Conservation (phyloP, 2,113 vertebrate genomes). For the Malurus melanocephalus region DNA sequence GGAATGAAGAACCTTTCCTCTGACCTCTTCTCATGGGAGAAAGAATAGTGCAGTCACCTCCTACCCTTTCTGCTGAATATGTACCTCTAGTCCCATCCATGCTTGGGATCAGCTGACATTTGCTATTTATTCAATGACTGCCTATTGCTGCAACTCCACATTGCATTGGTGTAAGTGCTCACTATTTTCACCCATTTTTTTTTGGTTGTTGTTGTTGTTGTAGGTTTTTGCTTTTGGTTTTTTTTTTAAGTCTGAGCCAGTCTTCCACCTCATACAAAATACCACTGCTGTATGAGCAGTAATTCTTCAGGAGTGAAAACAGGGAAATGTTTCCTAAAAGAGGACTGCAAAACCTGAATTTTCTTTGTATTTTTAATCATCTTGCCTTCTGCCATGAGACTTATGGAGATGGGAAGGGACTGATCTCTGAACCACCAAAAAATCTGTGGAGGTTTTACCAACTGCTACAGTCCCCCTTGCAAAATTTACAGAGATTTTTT, state of each 20-base stretch:
- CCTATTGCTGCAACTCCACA: background rate
- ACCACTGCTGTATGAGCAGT: background rate
- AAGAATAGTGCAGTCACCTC: background rate
- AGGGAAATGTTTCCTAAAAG: background rate
- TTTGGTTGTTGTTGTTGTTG: background rate
- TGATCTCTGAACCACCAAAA: background rate
- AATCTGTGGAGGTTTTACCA: background rate
- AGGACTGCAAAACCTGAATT: background rate
- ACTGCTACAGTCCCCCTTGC: fast-evolving
- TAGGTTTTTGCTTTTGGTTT: background rate
- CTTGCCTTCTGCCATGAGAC: background rate
- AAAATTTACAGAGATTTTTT: background rate
- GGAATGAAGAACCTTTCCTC: background rate
- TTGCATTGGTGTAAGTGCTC: background rate
- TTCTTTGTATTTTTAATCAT: background rate
- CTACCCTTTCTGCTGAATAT: background rate
- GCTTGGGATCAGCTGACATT: background rate
- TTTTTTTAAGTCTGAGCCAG: background rate
- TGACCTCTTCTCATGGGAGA: background rate
- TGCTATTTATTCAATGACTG: background rate
- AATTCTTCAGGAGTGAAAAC: background rate
- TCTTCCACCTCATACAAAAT: background rate
- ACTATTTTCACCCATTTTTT: background rate
- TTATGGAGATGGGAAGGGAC: background rate
- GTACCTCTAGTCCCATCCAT: background rate